Percentiles rank a stretch among this genome's conserved stretches.
phyloP scores from a whole-genome alignment of 2,113 vertebrate genomes.

The Ibidorhyncha struthersii region DNA sequence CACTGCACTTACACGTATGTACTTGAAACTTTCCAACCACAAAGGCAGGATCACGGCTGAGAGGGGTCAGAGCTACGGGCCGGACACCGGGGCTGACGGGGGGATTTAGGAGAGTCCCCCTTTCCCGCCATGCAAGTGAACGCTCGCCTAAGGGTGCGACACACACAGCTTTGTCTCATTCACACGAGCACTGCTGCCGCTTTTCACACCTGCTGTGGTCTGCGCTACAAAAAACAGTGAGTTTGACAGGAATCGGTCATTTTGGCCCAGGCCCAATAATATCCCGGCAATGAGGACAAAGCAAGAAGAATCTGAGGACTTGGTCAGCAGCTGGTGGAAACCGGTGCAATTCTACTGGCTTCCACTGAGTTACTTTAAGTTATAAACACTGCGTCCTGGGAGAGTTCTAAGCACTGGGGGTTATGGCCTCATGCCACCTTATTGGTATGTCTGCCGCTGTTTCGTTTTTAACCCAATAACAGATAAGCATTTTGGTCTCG shows the following conservation, averaged over 20 bases:
- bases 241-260: not conserved
- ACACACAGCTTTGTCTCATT: not conserved
- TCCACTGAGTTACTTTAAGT: not conserved
- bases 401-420: not conserved
- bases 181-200: rapidly evolving
- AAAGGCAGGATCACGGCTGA: not conserved
- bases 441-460: not conserved
- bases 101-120: not conserved
- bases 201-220: not conserved
- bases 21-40: not conserved
- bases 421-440: not conserved
- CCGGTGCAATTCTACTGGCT: not conserved
- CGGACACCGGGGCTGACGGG: not conserved
- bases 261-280: not conserved
- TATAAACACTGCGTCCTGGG: no score
- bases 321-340: not conserved
- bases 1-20: not conserved
- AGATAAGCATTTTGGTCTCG: not conserved
- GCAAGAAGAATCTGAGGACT: not conserved
- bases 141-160: rapidly evolving
- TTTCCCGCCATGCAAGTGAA: not conserved
- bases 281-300: not conserved
- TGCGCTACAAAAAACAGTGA: not conserved
- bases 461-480: not conserved
- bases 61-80: not conserved